phyloP scores from a whole-genome alignment of 2,113 vertebrate genomes.

The Pristiophorus japonicus region DNA sequence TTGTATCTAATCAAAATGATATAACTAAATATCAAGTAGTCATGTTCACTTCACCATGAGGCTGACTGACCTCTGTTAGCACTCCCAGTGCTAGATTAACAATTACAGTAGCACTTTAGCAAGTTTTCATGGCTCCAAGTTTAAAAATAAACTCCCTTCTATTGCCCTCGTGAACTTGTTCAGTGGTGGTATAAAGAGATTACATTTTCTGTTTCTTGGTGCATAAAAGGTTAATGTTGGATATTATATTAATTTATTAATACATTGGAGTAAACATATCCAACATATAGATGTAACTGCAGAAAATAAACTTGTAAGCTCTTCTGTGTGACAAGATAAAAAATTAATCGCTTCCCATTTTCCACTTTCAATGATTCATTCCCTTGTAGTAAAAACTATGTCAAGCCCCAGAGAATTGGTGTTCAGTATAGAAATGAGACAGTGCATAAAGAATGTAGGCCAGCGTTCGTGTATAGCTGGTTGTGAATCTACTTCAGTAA shows the following conservation, averaged over 20 bases:
- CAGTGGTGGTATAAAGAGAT: no score
- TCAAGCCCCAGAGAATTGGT: conserved; percentile 2
- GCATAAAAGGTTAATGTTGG: not conserved
- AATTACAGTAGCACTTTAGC: not conserved
- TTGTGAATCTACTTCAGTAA: not conserved
- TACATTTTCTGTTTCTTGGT: not conserved
- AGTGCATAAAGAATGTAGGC: conserved; percentile 31
- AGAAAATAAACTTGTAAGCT: conserved; percentile 23
- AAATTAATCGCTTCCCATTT: conserved; percentile 35
- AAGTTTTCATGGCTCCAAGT: not conserved
- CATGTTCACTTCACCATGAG: not conserved
- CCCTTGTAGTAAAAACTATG: conserved; percentile 22
- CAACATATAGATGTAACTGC: not conserved
- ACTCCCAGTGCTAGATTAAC: not conserved
- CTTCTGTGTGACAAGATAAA: conserved; percentile 26
- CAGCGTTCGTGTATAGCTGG: not conserved
- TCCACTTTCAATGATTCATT: conserved; percentile 34
- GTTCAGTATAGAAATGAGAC: not conserved
- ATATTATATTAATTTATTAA: not conserved
- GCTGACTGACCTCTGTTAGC: not conserved
- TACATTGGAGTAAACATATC: not conserved
- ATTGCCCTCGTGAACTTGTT: not conserved
- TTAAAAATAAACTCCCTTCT: not conserved
- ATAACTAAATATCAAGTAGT: not conserved
- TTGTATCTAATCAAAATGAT: not conserved